Evolutionary conservation across 2,113 vertebrate species (phyloP).

Genomic region (Phylloscopus whistleri): DNA sequence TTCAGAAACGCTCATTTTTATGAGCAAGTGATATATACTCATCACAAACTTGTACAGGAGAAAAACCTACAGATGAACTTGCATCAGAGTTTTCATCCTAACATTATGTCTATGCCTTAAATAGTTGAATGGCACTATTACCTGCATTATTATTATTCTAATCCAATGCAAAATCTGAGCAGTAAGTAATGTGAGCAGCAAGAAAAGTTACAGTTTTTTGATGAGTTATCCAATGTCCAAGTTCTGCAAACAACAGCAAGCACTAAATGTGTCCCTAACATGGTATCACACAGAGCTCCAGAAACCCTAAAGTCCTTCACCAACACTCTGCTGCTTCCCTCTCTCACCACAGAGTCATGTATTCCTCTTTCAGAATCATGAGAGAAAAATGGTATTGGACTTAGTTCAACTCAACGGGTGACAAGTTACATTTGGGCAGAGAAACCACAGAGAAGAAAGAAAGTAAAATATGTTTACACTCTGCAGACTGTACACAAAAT

Average conservation of each 20-base stretch:
- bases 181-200: background rate
- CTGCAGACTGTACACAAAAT: background rate
- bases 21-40: background rate
- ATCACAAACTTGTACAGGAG: background rate
- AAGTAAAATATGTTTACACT: background rate
- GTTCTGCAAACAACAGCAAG: background rate
- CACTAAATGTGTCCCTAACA: background rate
- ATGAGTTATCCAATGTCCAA: background rate
- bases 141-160: background rate
- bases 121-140: background rate
- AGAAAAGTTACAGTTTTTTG: background rate
- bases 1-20: background rate
- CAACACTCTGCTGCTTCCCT: background rate
- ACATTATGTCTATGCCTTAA: background rate
- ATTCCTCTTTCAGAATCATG: background rate
- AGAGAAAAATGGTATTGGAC: background rate
- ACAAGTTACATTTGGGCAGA: background rate
- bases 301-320: background rate
- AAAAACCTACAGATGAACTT: background rate
- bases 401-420: background rate
- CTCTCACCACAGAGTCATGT: background rate
- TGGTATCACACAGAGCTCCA: background rate
- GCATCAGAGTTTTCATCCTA: background rate
- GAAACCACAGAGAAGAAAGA: background rate
- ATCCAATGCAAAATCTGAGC: background rate